Evolutionary conservation across 2,113 vertebrate species (phyloP), one percentile per base, ranked within the genome.

Genomic region (Thymallus thymallus): DNA sequence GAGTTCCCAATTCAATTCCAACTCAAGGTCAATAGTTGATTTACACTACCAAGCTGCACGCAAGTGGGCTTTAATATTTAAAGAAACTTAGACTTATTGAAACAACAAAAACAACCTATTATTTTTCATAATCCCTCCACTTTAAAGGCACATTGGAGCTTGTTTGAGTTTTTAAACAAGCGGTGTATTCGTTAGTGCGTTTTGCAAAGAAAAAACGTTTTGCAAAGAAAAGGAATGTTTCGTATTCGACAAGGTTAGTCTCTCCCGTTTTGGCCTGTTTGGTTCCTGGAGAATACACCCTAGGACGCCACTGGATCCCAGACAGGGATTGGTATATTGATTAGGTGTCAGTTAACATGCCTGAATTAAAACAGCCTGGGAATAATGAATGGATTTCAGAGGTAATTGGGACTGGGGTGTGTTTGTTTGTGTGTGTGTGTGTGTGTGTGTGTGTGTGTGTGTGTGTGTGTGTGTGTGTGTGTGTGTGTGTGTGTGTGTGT

Each of bases 291-390:
- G 16, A 51, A 51, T 18, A 18, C 48, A 51, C 1, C n/a, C n/a
- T 23, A n/a, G 56, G 56, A 60, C 9, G 18, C 51, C 51, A 55
- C 16, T 16, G 63, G 14, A 32, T 64, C 66, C 24, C 26, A 51
- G 46, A 68, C 68, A 81, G 29, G 26, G 24, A 71, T 55, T 71
- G 16, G 72, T 76, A 45, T 63, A 83, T 82, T 79, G 76, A 84
- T 78, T 71, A 70, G 60, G 51, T 73, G 71, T 26, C 71, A 35
- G 3, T n/a, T 61, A 18, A 64, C 23, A 48, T 73, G 51, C 20
- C 65, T 29, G 35, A 69, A 13, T 69, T 71, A 69, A 79, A 78
- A 80, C 18, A 20, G 18, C 48, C 22, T 63, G 1, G 3, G 67
- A 79, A 77, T 76, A 81, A 82, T 80, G 72, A 18, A 81, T 81